phyloP scores from a whole-genome alignment of 2,888 invertebrate genomes.

The Campoplex nolae region DNA sequence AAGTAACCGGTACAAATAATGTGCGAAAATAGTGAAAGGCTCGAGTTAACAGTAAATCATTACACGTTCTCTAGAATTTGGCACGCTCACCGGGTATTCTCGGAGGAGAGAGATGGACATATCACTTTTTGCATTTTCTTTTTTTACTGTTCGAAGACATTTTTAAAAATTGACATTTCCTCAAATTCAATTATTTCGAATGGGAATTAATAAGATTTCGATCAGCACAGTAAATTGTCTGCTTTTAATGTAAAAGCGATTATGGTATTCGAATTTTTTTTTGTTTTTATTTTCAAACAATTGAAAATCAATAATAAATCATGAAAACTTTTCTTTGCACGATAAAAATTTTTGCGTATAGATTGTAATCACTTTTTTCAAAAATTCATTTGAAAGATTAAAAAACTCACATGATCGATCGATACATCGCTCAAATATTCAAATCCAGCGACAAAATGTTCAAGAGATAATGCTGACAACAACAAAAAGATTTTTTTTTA shows the following conservation, averaged over 20 bases:
- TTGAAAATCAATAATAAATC: neutral
- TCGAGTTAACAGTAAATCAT: neutral
- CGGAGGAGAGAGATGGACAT: neutral
- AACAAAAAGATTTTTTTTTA: neutral
- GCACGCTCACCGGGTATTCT: neutral
- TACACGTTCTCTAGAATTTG: neutral
- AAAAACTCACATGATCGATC: neutral
- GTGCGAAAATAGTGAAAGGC: neutral
- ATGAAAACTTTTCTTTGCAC: neutral
- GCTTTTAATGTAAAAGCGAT: neutral
- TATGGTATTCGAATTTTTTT: too few relatives aligned
- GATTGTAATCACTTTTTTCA: neutral
- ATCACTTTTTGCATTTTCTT: neutral
- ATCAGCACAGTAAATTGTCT: too few relatives aligned
- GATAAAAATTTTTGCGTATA: neutral
- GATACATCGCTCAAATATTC: neutral
- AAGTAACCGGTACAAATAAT: neutral
- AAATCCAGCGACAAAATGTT: neutral
- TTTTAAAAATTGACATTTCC: neutral
- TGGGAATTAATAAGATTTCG: neutral
- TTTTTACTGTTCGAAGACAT: neutral
- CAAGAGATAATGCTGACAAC: neutral
- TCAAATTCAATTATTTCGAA: neutral
- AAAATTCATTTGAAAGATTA: neutral
- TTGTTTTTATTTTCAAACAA: neutral